Evolutionary conservation across 2,888 invertebrate genomes (phyloP), one percentile per base, ranked within the genome.

Genomic region (Tyria jacobaeae): DNA sequence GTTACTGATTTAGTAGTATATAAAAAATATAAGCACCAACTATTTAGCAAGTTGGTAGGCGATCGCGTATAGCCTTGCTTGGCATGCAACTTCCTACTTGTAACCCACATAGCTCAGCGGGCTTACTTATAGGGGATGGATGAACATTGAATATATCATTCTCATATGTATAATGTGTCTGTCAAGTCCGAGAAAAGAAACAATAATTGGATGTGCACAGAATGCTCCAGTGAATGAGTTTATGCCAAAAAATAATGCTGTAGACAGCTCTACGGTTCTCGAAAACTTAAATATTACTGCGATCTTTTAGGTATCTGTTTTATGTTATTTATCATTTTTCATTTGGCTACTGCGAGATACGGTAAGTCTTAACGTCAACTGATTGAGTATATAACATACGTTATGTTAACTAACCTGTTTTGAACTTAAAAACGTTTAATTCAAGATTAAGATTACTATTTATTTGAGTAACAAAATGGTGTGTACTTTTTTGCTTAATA

Each of bases 301-400:
- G 41, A 64, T 60, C 53, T 24, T 49, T 17, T 17, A 41, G 10
- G 62, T 66, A 65, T 59, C 27, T 62, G 21, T 17, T 21, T 12
- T 53, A 51, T 62, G 53, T 57, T 68, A 64, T 70, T 72, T 68
- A 76, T 73, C 64, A 76, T 68, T 78, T 73, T 73, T 78, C 76
- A 73, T 68, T 68, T 65, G 52, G 59, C 64, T 49, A 57, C 66
- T 64, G 70, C 49, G 57, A 68, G 63, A 64, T 37, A 62, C 64
- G 76, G 76, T 76, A 71, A 78, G 76, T 76, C 53, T 47, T 62
- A 48, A 64, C 51, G 60, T 57, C 71, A 56, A 68, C 47, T 65
- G 59, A 66, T 66, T 63, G 60, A 53, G 25, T 66, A 47, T 12
- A 27, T 17, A 49, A 24, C 21, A 21, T 21, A 44, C 12, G 10